A percentile compares a stretch with the other conserved stretches of the same genome.
Evolutionary conservation across 2,113 vertebrate genomes (phyloP).

Genomic region (Azemiops feae): DNA sequence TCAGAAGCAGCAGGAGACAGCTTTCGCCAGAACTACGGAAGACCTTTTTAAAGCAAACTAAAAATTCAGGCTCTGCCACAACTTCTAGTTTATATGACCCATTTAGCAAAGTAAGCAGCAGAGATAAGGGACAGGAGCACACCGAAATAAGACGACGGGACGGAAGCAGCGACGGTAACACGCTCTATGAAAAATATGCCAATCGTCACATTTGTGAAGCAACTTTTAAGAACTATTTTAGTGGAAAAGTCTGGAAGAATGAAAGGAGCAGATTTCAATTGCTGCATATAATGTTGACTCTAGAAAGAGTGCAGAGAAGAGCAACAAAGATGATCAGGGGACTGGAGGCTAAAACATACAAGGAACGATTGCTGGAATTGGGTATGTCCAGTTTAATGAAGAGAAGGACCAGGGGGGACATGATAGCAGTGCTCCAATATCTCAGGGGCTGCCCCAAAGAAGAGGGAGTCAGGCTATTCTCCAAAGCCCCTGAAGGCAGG

Average conservation of each 20-base stretch:
- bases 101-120: background rate
- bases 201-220: background rate
- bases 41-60: background rate
- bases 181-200: background rate
- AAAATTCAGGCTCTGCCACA: background rate
- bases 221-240: background rate
- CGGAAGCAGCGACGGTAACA: background rate
- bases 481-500: too few relatives aligned
- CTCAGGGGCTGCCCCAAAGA: too few relatives aligned
- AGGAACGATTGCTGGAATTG: too few relatives aligned
- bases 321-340: too few relatives aligned
- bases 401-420: too few relatives aligned
- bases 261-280: rapidly evolving
- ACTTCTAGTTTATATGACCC: background rate
- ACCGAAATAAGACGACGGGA: background rate
- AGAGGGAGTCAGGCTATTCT: too few relatives aligned
- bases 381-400: too few relatives aligned
- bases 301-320: too few relatives aligned
- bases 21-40: background rate
- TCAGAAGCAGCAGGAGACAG: background rate
- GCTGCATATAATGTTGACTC: background rate
- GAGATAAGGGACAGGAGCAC: background rate
- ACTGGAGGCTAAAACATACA: too few relatives aligned
- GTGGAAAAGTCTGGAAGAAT: background rate
- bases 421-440: too few relatives aligned